phyloP scores from a whole-genome alignment of 2,888 invertebrate species.

The Frankliniella fusca region DNA sequence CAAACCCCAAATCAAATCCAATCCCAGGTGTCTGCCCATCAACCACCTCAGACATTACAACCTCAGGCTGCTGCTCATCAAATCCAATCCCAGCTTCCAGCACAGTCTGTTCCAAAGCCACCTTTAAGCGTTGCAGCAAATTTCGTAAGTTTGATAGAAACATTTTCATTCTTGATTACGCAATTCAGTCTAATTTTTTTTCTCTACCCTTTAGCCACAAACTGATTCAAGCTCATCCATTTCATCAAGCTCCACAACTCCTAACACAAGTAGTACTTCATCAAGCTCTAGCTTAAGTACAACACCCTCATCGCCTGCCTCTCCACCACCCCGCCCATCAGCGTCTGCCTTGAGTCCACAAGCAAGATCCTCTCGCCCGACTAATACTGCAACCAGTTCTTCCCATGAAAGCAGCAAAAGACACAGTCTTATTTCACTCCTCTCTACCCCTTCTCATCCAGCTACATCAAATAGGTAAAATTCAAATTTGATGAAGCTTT shows the following conservation, averaged over 20 bases:
- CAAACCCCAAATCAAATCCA: not conserved
- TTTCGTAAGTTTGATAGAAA: not conserved
- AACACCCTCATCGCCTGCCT: slow-evolving; percentile 58
- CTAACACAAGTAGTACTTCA: slow-evolving; percentile 58
- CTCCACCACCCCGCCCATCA: slow-evolving; percentile 42
- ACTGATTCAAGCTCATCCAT: slow-evolving; percentile 41
- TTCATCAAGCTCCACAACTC: slow-evolving; percentile 56
- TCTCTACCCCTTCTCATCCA: slow-evolving; percentile 40
- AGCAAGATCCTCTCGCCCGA: slow-evolving; percentile 30
- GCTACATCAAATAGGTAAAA: slow-evolving; percentile 29
- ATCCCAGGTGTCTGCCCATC: not conserved
- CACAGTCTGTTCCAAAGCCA: not conserved
- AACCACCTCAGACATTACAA: not conserved
- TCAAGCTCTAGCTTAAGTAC: slow-evolving; percentile 64
- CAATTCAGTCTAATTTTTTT: not conserved
- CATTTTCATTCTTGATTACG: not conserved
- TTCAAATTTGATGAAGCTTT: not conserved
- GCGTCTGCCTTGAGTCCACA: slow-evolving; percentile 32
- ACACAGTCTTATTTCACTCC: slow-evolving; percentile 53
- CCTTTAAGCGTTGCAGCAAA: not conserved
- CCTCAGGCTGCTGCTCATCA: not conserved
- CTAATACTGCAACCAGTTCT: not conserved
- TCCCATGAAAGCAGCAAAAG: slow-evolving; percentile 46
- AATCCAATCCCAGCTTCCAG: not conserved
- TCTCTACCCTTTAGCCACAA: not conserved